A percentile compares a stretch with the other conserved stretches of the same genome.
phyloP scores from a whole-genome alignment of 2,888 invertebrate genomes.

The Cepaea hortensis region DNA sequence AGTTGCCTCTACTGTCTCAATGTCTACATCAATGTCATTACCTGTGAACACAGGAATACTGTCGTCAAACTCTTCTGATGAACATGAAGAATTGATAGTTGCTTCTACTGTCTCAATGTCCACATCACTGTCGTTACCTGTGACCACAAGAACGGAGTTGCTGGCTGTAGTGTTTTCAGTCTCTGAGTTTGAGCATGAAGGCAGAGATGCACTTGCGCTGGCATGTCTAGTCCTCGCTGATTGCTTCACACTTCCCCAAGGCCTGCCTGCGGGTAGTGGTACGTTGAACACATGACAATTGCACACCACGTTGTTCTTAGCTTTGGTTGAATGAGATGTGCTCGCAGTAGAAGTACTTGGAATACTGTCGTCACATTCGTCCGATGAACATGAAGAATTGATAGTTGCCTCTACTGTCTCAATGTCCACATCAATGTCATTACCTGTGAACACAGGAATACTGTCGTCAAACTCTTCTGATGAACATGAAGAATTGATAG shows the following conservation, averaged over 20 bases:
- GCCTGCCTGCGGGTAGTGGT: background rate
- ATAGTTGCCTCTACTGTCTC: constrained; percentile 33
- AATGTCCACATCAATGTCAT: constrained; percentile 48
- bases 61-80: background rate
- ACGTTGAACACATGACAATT: background rate
- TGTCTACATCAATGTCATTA: background rate
- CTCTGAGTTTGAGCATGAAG: constrained; percentile 19
- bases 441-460: constrained; percentile 28
- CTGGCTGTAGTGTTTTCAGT: background rate
- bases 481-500: background rate
- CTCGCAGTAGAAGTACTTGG: background rate
- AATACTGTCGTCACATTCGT: constrained; percentile 28
- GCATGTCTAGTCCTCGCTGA: background rate
- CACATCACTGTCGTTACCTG: background rate
- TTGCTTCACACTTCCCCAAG: background rate
- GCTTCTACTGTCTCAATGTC: too few relatives aligned
- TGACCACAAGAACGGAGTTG: background rate
- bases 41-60: background rate
- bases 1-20: background rate
- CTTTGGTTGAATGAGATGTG: constrained; percentile 10
- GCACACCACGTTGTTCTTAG: background rate
- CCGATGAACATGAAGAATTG: background rate
- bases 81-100: background rate
- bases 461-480: background rate
- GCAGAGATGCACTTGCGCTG: background rate